A percentile compares a stretch with the other conserved stretches of the same genome.
These are phyloP conservation scores for Drosophila orosa DNA, from an alignment of 1,140 invertebrate species.

Conservation along the genomic window DNA sequence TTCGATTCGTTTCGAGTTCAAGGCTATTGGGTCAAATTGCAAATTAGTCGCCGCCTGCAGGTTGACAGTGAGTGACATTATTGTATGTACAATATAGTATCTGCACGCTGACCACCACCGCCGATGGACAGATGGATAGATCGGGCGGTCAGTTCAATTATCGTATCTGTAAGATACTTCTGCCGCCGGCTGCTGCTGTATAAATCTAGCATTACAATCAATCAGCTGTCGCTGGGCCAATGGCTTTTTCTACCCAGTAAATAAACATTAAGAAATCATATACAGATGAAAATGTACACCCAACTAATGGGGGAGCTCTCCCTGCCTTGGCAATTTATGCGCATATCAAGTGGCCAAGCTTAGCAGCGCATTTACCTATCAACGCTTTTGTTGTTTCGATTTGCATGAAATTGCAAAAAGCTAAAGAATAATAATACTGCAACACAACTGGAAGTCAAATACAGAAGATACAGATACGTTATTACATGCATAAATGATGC, in stretches of 20 bases:
- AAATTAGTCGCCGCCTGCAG: conserved; percentile 78
- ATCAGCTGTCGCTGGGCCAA: conserved; percentile 70
- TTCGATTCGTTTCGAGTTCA: conserved; percentile 69
- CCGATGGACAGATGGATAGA: conserved; percentile 21
- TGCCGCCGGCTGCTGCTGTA: conserved; percentile 39
- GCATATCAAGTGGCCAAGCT: conserved; percentile 63
- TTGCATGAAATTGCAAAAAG: conserved; percentile 60
- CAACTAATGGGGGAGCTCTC: conserved; percentile 30
- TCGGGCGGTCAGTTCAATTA: conserved; percentile 45
- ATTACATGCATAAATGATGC: conserved; percentile 49
- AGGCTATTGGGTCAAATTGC: conserved; percentile 79
- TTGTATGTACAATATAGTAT: conserved; percentile 29
- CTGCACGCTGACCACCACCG: conserved; percentile 47
- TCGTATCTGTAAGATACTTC: conserved; percentile 24
- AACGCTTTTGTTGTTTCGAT: conserved; percentile 58
- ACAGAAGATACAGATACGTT: conserved; percentile 34
- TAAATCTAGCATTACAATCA: conserved; percentile 78
- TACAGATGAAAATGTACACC: conserved; percentile 40
- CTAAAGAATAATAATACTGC: conserved; percentile 13
- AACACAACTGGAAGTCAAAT: conserved; percentile 20
- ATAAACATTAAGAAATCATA: conserved; percentile 73
- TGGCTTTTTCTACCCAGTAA: conserved; percentile 62
- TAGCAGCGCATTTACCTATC: conserved; percentile 52
- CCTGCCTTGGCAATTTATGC: conserved; percentile 54
- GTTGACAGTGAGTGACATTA: conserved; percentile 79